These are phyloP conservation scores for Polypterus senegalus DNA, from an alignment of 2,113 vertebrate genomes.

Conservation along the genomic window DNA sequence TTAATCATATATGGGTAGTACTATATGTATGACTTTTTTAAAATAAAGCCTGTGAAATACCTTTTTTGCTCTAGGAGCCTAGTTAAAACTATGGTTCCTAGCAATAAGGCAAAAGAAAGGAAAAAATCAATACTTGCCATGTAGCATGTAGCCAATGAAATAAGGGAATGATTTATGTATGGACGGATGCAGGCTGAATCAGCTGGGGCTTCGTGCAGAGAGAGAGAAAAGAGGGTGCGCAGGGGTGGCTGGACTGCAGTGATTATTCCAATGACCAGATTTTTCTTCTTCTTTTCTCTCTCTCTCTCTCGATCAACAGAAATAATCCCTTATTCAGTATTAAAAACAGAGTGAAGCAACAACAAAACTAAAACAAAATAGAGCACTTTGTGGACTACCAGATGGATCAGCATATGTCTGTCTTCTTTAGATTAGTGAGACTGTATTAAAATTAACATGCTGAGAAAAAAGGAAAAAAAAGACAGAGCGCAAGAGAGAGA, in stretches of 20 bases:
- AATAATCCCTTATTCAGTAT: conserved; percentile 53
- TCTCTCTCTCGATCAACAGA: conserved; percentile 39
- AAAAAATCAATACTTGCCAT: conserved; percentile 95
- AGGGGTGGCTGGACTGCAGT: conserved; percentile 46
- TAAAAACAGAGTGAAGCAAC: conserved; percentile 33
- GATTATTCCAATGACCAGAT: conserved; percentile 56
- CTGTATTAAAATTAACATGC: conserved; percentile 52
- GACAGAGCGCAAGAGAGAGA: conserved; percentile 25
- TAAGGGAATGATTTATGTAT: conserved; percentile 97
- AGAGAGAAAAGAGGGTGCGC: conserved; percentile 39
- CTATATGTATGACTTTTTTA: no score
- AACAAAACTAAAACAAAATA: not conserved
- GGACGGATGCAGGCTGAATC: conserved; percentile 78
- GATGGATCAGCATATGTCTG: conserved; percentile 61
- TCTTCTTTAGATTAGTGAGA: conserved; percentile 58
- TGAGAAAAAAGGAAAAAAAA: conserved; percentile 30
- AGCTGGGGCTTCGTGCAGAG: conserved; percentile 68
- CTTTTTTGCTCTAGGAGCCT: conserved; percentile 42
- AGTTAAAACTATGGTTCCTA: conserved; percentile 73
- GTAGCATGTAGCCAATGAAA: conserved; percentile 91
- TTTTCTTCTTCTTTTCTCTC: conserved; percentile 33
- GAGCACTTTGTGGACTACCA: conserved; percentile 53
- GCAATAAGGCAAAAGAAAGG: conserved; percentile 61
- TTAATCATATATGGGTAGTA: no score
- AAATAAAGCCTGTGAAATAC: no score